Base-by-base conservation (phyloP, 1,140 invertebrate species). In the Leptonema lineaticorne region DNA sequence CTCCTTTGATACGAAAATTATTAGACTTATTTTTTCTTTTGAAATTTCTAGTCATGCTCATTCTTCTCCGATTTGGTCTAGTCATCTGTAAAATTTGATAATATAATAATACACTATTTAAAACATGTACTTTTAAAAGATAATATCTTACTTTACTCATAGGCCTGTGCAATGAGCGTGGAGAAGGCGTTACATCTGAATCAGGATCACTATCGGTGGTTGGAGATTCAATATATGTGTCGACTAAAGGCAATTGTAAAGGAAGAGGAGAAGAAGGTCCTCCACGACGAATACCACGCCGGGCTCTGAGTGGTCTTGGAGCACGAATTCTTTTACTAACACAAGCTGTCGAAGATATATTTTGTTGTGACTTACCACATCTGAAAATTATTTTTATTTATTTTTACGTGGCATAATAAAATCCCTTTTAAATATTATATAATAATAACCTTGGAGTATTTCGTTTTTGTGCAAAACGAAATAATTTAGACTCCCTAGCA, bases 11-110 rank as follows among this genome's bases (percentile, higher is more conserved):
- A 5, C 67, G 53, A 75, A 77, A 78, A 70, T 75, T 74, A 74
- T 70, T 79, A 70, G 74, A 73, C 78, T 81, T 81, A 69, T 46
- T 78, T 80, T 81, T 81, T 50, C 79, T 75, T 63, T 81, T 81
- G 2, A 74, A 74, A 20, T 76, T 75, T 29, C 81, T 75, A 16
- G 79, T 76, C 28, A 78, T 71, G 66, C 78, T 80, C 67, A 80
- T 75, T 24, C 80, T 75, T 63, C 79, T 74, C 4, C 81, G 75
- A 14, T 78, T 74, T 50, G 78, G 77, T 68, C 78, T 70, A 3
- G 77, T 74, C 53, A 78, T 76, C 81, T 82, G 75, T n/a, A 67
- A 77, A 76, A n/a, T n/a, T n/a, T n/a, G n/a, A 41, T 30, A 72
- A 73, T 9, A 64, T 9, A 50, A 8, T n/a, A n/a, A n/a, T n/a